Evolutionary conservation across 2,113 vertebrate genomes (phyloP).

Genomic region (Leucosticte australis): DNA sequence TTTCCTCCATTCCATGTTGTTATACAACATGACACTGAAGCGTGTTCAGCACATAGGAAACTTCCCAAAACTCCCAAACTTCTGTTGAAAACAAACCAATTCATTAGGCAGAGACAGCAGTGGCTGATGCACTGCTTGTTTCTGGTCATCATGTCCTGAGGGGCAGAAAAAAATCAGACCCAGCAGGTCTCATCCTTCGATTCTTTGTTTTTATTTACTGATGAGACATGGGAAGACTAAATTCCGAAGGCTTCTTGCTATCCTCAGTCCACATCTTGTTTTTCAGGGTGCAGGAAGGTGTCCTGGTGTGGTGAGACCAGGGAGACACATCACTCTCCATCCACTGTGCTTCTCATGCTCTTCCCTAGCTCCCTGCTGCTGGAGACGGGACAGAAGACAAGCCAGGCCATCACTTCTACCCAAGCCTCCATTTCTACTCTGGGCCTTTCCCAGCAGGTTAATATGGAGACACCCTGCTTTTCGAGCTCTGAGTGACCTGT

Average conservation of each 20-base stretch:
- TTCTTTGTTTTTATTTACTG: background rate
- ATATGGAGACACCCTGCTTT: accelerated
- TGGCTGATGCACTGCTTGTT: background rate
- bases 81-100: background rate
- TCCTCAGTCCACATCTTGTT: background rate
- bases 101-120: background rate
- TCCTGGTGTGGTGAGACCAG: background rate
- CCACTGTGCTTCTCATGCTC: background rate
- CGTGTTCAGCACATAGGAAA: background rate
- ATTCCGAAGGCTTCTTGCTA: background rate
- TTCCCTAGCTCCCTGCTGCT: background rate
- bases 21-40: background rate
- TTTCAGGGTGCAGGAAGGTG: background rate
- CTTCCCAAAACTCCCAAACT: background rate
- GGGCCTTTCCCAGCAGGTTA: background rate
- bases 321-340: background rate
- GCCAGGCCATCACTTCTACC: accelerated
- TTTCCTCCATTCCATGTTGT: background rate
- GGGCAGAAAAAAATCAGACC: background rate
- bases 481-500: background rate
- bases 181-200: background rate
- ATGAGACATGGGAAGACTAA: background rate
- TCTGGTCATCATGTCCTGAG: background rate
- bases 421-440: background rate
- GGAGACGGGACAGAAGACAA: background rate